Percentiles rank a stretch among this genome's conserved stretches.
These are phyloP conservation scores for Lomographa bimaculata DNA, from an alignment of 2,888 invertebrate species.

Conservation along the genomic window DNA sequence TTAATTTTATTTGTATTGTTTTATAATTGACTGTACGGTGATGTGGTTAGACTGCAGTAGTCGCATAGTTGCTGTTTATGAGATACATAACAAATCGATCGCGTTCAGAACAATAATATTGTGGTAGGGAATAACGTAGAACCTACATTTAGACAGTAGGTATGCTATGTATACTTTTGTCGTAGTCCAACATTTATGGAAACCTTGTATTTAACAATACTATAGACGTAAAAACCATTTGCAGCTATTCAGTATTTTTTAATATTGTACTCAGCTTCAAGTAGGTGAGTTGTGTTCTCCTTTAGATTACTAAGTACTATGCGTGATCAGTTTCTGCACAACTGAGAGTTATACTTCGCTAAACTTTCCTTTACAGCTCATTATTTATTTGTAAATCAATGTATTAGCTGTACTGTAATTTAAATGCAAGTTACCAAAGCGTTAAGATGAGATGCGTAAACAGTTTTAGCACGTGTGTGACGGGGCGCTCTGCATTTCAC, in stretches of 20 bases:
- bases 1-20: conserved; percentile 13
- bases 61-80: conserved; percentile 42
- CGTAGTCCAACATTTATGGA: conserved; percentile 36
- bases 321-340: conserved; percentile 9
- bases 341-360: conserved; percentile 37
- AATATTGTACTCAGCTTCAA: conserved; percentile 44
- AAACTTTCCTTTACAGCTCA: conserved; percentile 41
- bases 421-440: conserved; percentile 77
- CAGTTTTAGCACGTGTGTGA: conserved; percentile 25
- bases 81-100: conserved; percentile 35
- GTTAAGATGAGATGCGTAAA: conserved; percentile 41
- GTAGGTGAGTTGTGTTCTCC: conserved; percentile 37
- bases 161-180: conserved; percentile 57
- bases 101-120: conserved; percentile 36
- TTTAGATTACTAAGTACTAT: conserved; percentile 10
- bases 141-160: conserved; percentile 35
- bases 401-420: conserved; percentile 58
- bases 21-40: conserved; percentile 57
- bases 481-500: conserved; percentile 31
- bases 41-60: conserved; percentile 60
- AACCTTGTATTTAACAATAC: conserved; percentile 36
- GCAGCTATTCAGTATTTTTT: conserved; percentile 46
- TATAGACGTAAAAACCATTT: conserved; percentile 32
- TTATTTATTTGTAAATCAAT: conserved; percentile 47
- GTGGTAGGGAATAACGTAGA: conserved; percentile 33